Evolutionary conservation across 2,113 vertebrate species (phyloP), one percentile per base, ranked within the genome.

Genomic region (Hippoglossus stenolepis): DNA sequence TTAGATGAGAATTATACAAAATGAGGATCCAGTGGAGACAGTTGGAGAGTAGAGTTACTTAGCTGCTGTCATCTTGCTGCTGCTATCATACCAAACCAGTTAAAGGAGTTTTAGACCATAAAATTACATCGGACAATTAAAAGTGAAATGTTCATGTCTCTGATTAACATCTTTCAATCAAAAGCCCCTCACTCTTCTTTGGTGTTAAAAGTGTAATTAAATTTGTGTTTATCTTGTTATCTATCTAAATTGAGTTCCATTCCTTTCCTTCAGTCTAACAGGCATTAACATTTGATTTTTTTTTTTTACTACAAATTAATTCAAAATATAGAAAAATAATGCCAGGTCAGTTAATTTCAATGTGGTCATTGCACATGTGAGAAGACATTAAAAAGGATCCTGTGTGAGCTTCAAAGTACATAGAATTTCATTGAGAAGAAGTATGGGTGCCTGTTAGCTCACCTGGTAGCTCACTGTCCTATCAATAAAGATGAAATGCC

Each of bases 211-310:
- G 38, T 78, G 65, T 81, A 85, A 72, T 84, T 83, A 66, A 47
- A 20, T 75, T 23, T 64, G 23, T 31, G 47, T 75, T 80, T 82
- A 84, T 85, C 79, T 84, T 35, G 15, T 69, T 64, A 63, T 79
- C 70, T 70, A 78, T 90, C 61, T 86, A 87, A 85, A 89, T 84
- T 85, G 74, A 75, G 66, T 61, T 84, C 7, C 70, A 13, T 49
- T 51, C 58, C 26, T 67, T 64, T 82, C 17, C 40, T n/a, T 59
- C 8, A 31, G 15, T 72, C 63, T 45, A 77, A 66, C 51, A 70
- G 21, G 51, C 2, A 0, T 56, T 57, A 21, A 74, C 66, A 53
- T 70, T 20, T 24, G 24, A 15, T 56, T 3, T 43, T 43, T 43
- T 43, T 43, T 1, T 43, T 43, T 43, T 13, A 43, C 12, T 11